Evolutionary conservation across 2,113 vertebrate species (phyloP), one percentile per base, ranked within the genome.

Genomic region (Myrmophylax atrothorax): DNA sequence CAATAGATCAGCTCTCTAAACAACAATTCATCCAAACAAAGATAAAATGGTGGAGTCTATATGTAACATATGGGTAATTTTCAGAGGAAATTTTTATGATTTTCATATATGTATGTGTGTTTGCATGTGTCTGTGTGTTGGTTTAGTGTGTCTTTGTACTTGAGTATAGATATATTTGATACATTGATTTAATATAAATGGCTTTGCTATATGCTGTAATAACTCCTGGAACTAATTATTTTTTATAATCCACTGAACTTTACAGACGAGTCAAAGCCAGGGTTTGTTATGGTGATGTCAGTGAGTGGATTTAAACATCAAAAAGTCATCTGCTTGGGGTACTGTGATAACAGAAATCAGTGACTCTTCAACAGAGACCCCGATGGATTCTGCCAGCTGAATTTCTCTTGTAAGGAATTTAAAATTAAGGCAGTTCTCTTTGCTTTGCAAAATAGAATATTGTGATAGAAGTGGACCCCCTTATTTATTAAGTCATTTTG

Each of bases 11-110:
- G 22, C 63, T 76, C 89, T 91, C 22, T 94, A 92, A 88, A 84
- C 72, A 94, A 90, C 50, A 94, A 89, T 73, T 77, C 3, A 87
- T 35, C 33, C 19, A 88, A 93, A 94, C 62, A 63, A 87, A 94
- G 37, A 52, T 56, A 42, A 93, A 89, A 78, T 46, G 37, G 3
- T 84, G 3, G 18, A 1, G 0, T 69, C 12, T 19, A 33, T 49
- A 47, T 52, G 12, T 26, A 74, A 12, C 58, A 19, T 52, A 33
- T 33, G 7, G 37, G 40, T 10, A 29, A 31, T 86, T 87, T 85
- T 47, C 50, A 72, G 49, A 58, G 8, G 14, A 74, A 7, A 35
- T 28, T 28, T 58, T 81, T n/a, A 8, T 26, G 16, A 18, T 47
- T 80, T 84, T 37, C 56, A 29, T 42, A 29, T 29, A 15, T 29